Base-by-base conservation (phyloP, 2,888 invertebrate genomes). In the Cerceris rybyensis region DNA sequence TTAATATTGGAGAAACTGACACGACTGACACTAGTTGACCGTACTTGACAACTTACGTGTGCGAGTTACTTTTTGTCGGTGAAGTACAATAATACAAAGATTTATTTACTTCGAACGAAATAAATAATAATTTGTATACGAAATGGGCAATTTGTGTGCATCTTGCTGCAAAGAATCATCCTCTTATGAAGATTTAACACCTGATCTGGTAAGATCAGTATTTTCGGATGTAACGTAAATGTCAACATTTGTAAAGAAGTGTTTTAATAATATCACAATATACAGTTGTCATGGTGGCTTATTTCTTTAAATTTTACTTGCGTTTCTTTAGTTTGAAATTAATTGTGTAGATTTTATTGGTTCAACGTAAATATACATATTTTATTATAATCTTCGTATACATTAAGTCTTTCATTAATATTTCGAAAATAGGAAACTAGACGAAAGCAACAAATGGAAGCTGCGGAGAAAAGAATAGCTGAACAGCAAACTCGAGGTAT, bases 401-500 rank as follows among this genome's bases (percentile, higher is more conserved):
- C 28, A 28, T 28, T 28, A 4, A 28, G 46, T 16, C 7, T n/a
- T 54, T n/a, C n/a, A 7, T 54, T 54, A 14, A n/a, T 52, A 58
- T 39, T 13, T 52, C 8, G 49, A 43, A 50, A 11, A 43, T 17
- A 86, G 85, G 86, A 84, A 49, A 76, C 70, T 39, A 77, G 95
- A 64, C 93, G 96, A 43, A 93, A 93, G 16, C 95, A 95, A 87
- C 95, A 95, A 85, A 93, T 94, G 7, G 96, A 96, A 84, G 96
- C 96, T 0, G 96, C 96, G 0, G 96, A 96, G 90, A 93, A 93
- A 60, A 93, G 96, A 1, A 93, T 94, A 0, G 92, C 93, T 0
- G 94, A 95, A 84, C 94, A 94, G 73, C 95, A 95, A 42, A 88
- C 92, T 0, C 93, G 95, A 5, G 96, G 96, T 0, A 93, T 96